Base-by-base conservation (phyloP, 1,140 invertebrate genomes). In the Eupristina koningsbergeri region DNA sequence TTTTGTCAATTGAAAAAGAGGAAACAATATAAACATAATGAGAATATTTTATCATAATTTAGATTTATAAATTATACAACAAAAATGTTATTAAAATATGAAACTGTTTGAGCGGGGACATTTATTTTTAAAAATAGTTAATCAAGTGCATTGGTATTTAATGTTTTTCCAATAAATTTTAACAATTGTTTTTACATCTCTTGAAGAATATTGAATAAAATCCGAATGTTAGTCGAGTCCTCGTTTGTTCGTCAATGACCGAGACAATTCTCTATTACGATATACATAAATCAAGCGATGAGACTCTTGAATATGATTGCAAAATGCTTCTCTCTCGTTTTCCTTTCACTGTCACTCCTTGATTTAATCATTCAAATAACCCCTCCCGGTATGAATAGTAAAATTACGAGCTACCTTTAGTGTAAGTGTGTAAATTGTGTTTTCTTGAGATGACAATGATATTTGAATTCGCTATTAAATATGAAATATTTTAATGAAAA, bases 91-190 rank as follows among this genome's bases (percentile, higher is more conserved):
- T 61, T 58, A 53, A 77, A 61, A 77, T 39, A 26, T 15, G 53
- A 53, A 78, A 53, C 36, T 6, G 47, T 31, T 39, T 19, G 26
- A n/a, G 17, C 61, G 0, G 1, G 41, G 15, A 13, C 19, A 67
- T 53, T 3, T 13, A 53, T 53, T 80, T 80, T n/a, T 45, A 31
- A 80, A 80, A 26, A 58, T 17, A 80, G 36, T 73, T 73, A 41
- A 80, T 81, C 69, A 67, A 81, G 71, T 63, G 71, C 9, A 31
- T 41, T n/a, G 13, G n/a, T 63, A 74, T 47, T 58, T 74, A 63
- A 75, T 74, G 34, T 1, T 19, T 15, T 17, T 81, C 29, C 45
- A 74, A 81, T 17, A 81, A 9, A 81, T 74, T 74, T 75, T 67
- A 41, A 79, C 80, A 34, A 81, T 63, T 36, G 67, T 0, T 79